Base-by-base conservation (phyloP, 2,797 vertebrate species). In the Apodemus agrarius region DNA sequence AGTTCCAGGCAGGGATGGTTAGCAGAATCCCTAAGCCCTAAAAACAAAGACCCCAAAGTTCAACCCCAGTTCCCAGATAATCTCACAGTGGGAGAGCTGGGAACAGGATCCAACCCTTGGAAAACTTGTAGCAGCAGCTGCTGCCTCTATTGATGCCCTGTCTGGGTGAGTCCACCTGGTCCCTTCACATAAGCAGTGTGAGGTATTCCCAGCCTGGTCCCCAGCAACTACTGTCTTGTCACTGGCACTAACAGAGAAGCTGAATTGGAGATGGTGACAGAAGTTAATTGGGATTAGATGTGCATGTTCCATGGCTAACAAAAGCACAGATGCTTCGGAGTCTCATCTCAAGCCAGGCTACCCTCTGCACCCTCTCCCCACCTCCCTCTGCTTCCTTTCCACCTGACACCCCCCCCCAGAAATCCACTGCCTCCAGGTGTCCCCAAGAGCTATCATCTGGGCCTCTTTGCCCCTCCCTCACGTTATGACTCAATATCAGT, bases 401-500 rank as follows among this genome's bases (percentile, higher is more conserved):
- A 24, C 61, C 37, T 29, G 19, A 26, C 46, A n/a, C n/a, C n/a
- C n/a, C 59, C 34, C n/a, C 65, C 34, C 24, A 49, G 1, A 61
- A 84, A 43, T 16, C 57, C 0, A 3, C 75, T 34, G 26, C 29
- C 88, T 95, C 78, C 37, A 3, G 89, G 29, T 83, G n/a, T 97
- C 86, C 93, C 72, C 19, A 79, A 97, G 91, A 67, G 89, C 65
- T 40, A 97, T 93, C 1, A 79, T 96, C 93, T 92, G 85, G 52
- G 74, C 90, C 90, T 89, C 84, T n/a, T 63, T 96, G 95, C 95
- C 93, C 37, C 78, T 88, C 16, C 88, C 96, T 49, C 40, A 5
- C 69, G 46, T 65, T 90, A 96, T 72, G 94, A 98, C 94, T 95
- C 84, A 96, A 7, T 95, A 97, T 14, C 61, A 96, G 96, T 89